Base-by-base conservation (phyloP, 2,797 vertebrate genomes). In the Poecilia gillii region DNA sequence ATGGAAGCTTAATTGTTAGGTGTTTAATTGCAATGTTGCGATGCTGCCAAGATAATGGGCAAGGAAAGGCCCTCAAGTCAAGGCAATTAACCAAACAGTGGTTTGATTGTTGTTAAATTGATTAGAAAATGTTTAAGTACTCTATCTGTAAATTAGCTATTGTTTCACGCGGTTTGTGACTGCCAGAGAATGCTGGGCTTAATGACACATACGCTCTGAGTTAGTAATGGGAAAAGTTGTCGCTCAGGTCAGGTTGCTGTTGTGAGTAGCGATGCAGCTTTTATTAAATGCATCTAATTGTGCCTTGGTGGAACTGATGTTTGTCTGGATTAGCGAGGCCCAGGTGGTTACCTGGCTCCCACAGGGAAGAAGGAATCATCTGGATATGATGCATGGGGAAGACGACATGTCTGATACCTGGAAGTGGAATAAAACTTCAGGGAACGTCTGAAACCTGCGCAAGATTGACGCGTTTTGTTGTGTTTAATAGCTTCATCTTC, bases 51-150 rank as follows among this genome's bases (percentile, higher is more conserved):
- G 93, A 94, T 96, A 95, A 95, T 96, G 93, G 93, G 92, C 88
- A 93, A 94, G 93, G 91, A 95, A 93, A 95, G 92, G 88, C 94
- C 94, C 94, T 95, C 87, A 93, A 95, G 95, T 95, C 94, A 92
- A 94, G 92, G 90, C 94, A 96, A 95, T 96, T 95, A 95, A 93
- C 92, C 92, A 92, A 95, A 94, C 92, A 94, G 92, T 93, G 94
- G 91, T 94, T 96, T 92, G 93, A 93, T 95, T 95, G 93, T 95
- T 95, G 93, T 95, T 95, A 94, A 95, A 96, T 94, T 94, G 94
- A 96, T 96, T 95, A 93, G 93, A 94, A 94, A 92, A 93, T 95
- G 94, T 95, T 95, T 92, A 95, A 95, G 94, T 87, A 94, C 90
- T 90, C 90, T 86, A 89, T 94, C 93, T 93, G 90, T 93, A 94